These are phyloP conservation scores for Lamprotornis superbus DNA, from an alignment of 2,113 vertebrate genomes.

Conservation along the genomic window DNA sequence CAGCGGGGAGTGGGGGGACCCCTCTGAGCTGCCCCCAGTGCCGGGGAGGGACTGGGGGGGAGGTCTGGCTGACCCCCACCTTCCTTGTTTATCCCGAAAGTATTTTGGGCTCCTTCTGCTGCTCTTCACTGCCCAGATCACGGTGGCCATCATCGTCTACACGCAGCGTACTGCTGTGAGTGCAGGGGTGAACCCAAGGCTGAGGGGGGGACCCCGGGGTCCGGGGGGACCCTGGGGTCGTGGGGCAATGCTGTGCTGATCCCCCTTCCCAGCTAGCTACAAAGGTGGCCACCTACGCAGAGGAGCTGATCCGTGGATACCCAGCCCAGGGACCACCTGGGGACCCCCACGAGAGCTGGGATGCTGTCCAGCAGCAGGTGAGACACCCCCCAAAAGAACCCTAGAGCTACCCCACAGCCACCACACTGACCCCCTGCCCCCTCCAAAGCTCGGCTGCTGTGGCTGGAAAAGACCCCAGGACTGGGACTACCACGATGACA, in stretches of 20 bases:
- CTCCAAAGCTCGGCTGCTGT: neutral
- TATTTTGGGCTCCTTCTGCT: neutral
- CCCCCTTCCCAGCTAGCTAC: neutral
- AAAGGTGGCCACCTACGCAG: neutral
- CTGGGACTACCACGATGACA: neutral
- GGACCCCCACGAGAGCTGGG: neutral
- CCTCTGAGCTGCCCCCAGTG: neutral
- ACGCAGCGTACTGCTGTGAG: neutral
- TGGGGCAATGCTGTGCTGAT: neutral
- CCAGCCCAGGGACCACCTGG: neutral
- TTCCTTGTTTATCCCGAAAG: neutral
- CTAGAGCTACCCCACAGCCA: no score
- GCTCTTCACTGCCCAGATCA: neutral
- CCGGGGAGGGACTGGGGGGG: no score
- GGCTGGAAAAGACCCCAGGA: neutral
- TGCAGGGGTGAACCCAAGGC: fast-evolving
- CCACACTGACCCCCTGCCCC: neutral
- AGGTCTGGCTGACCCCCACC: neutral
- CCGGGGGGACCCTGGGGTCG: fast-evolving
- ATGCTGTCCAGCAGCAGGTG: neutral
- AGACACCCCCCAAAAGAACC: neutral
- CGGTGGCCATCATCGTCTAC: neutral
- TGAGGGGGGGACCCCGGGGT: no score
- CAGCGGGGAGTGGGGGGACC: neutral
- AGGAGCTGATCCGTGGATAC: neutral